phyloP scores from a whole-genome alignment of 2,797 vertebrate species.

The Rhinoraja longicauda region DNA sequence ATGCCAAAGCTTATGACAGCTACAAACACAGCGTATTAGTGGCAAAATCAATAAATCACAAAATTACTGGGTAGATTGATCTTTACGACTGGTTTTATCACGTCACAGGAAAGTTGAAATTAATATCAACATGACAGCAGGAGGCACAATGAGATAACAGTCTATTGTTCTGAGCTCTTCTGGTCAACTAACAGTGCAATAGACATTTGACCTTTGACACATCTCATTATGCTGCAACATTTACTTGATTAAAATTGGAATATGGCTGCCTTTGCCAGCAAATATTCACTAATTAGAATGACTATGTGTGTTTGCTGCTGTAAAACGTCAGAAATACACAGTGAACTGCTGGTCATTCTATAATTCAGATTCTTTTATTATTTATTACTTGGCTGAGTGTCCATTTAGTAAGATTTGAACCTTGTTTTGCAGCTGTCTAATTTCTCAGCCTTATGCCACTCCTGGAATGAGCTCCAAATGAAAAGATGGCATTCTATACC shows the following conservation, averaged over 20 bases:
- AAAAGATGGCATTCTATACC: neutral
- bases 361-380: neutral
- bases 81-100: neutral
- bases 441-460: neutral
- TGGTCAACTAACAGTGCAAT: neutral
- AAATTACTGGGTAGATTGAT: neutral
- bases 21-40: neutral
- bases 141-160: neutral
- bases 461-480: neutral
- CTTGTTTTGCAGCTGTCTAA: neutral
- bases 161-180: neutral
- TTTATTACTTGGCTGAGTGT: neutral
- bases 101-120: neutral
- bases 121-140: neutral
- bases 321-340: neutral
- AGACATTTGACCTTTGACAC: neutral
- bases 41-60: neutral
- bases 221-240: neutral
- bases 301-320: neutral
- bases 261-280: neutral
- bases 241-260: constrained; percentile 23
- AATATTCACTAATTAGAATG: neutral
- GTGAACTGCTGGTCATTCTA: neutral
- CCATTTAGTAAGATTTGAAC: neutral
- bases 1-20: neutral